Base-by-base conservation (phyloP, 2,113 vertebrate species). In the Monopterus albus region DNA sequence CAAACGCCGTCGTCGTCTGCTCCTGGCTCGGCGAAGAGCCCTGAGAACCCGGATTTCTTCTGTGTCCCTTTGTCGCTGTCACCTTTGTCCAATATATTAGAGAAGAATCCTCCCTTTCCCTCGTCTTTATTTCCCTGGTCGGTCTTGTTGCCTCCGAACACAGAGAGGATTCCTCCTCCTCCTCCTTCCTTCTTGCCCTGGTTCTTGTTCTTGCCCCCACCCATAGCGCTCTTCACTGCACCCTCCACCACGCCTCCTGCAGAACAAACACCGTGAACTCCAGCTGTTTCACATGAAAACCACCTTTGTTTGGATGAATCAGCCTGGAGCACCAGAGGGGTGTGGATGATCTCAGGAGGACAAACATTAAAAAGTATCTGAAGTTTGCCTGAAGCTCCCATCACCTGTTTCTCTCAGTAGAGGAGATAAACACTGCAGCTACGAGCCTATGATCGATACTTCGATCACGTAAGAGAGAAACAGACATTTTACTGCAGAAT, bases 221-320 rank as follows among this genome's bases (percentile, higher is more conserved):
- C 60, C 15, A 87, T 38, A 3, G 45, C 33, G 1, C 6, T 61
- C 57, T 82, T 93, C 39, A 89, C 59, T 0, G 33, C 68, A 0
- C 12, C 52, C 75, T 89, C 87, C 61, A 87, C 89, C 0, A 66
- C 10, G 0, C 60, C 39, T n/a, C 88, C 92, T 93, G 79, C 5
- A 55, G 17, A 45, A 46, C 63, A 42, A 29, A 65, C 65, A 25
- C 1, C 42, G 18, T 6, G 9, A 42, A 17, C 4, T n/a, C n/a
- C n/a, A n/a, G n/a, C n/a, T 18, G 11, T 2, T n/a, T 18, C 9
- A 10, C 2, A 18, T 4, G 38, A n/a, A 28, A 29, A n/a, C 11
- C 10, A 4, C 3, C 6, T 35, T 0, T 8, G 33, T 33, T 56
- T 8, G 43, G 49, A 23, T 52, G 10, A 9, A 23, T 4, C 12